A percentile compares a stretch with the other conserved stretches of the same genome.
These are phyloP conservation scores for Larimichthys crocea DNA, from an alignment of 2,113 vertebrate species.

Conservation along the genomic window DNA sequence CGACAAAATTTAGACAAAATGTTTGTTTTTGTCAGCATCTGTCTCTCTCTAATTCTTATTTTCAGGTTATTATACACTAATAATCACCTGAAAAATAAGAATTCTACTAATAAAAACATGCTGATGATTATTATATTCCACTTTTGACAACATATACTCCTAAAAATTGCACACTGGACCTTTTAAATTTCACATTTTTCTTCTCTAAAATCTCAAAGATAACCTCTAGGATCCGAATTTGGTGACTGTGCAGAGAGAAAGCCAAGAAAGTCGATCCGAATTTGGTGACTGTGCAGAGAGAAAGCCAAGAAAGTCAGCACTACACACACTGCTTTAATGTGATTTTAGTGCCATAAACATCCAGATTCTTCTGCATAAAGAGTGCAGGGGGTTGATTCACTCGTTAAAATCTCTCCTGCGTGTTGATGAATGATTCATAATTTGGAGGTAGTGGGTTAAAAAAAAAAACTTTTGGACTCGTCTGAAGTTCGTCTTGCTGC, in stretches of 20 bases:
- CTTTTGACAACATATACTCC: too few relatives aligned
- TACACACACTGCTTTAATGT: background rate
- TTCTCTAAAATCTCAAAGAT: background rate
- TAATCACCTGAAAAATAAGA: too few relatives aligned
- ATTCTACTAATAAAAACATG: too few relatives aligned
- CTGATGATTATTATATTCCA: too few relatives aligned
- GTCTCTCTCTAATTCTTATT: too few relatives aligned
- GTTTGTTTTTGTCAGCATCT: background rate
- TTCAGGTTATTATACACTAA: too few relatives aligned
- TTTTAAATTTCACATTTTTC: background rate
- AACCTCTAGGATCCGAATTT: background rate
- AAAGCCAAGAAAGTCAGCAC: background rate
- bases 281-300: too few relatives aligned
- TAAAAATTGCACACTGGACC: too few relatives aligned
- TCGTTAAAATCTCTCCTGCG: background rate
- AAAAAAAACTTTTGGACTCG: constrained; percentile 6
- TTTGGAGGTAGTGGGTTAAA: background rate
- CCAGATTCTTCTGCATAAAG: background rate
- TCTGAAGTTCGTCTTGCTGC: background rate
- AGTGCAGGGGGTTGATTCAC: background rate
- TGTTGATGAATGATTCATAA: background rate
- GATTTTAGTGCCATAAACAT: background rate
- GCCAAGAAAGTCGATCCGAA: rapidly evolving
- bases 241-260: background rate
- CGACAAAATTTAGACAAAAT: background rate